Conservation (phyloP, 2,888 invertebrate species). For the Spilosoma lubricipeda region DNA sequence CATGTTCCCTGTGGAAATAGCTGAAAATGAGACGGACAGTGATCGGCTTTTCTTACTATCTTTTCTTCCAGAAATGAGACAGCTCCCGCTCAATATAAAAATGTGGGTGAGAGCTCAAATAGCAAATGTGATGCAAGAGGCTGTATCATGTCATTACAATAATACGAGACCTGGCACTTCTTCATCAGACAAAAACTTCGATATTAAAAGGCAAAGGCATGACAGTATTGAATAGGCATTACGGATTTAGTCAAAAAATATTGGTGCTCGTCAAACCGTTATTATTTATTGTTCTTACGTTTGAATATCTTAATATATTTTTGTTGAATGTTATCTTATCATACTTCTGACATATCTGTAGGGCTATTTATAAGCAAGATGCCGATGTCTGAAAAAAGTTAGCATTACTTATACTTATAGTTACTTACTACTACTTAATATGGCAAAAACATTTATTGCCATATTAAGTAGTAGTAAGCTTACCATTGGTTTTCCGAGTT, state of each 20-base stretch:
- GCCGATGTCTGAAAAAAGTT: too few species aligned
- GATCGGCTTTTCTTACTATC: conserved; percentile 77
- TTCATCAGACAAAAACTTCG: conserved; percentile 42
- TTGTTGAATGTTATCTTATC: conserved; percentile 18
- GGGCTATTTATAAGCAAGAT: background rate
- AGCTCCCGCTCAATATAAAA: conserved; percentile 75
- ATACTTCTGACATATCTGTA: conserved; percentile 11
- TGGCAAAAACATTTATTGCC: conserved; percentile 34
- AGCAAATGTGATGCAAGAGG: conserved; percentile 81
- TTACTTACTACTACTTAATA: too few species aligned
- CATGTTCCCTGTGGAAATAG: conserved; percentile 64
- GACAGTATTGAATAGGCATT: conserved; percentile 58
- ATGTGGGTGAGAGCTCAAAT: conserved; percentile 82
- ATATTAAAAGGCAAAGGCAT: conserved; percentile 59
- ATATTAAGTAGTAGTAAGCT: too few species aligned
- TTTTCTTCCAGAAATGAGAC: conserved; percentile 79
- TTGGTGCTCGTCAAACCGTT: conserved; percentile 30
- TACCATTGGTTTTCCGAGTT: background rate
- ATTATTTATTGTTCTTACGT: conserved; percentile 28
- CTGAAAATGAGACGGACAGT: conserved; percentile 68
- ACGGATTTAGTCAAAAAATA: conserved; percentile 8
- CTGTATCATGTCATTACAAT: conserved; percentile 71
- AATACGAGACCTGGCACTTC: conserved; percentile 60
- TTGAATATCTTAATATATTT: conserved; percentile 27
- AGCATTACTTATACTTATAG: too few species aligned